phyloP scores from a whole-genome alignment of 2,888 invertebrate genomes.

The Linnaemya tessellans region DNA sequence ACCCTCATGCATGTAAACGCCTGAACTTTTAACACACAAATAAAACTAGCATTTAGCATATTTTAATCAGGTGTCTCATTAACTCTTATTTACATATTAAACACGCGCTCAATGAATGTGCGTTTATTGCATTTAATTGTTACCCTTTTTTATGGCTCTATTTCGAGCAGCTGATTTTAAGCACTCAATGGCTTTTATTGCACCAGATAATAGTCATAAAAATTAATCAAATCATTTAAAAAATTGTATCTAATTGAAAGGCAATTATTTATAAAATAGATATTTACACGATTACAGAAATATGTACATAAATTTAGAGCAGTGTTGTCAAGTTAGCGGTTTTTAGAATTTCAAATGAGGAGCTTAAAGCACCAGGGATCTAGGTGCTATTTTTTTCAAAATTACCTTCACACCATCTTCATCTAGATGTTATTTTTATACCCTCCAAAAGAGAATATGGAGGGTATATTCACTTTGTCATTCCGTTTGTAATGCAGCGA shows the following conservation, averaged over 20 bases:
- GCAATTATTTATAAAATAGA: slow-evolving; percentile 51
- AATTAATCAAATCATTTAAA: slow-evolving; percentile 34
- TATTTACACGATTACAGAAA: neutral
- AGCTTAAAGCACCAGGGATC: too few relatives aligned
- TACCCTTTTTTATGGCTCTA: slow-evolving; percentile 38
- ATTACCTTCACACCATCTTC: too few relatives aligned
- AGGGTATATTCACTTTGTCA: too few relatives aligned
- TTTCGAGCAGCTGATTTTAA: slow-evolving; percentile 19
- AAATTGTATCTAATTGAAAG: slow-evolving; percentile 47
- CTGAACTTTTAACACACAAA: neutral
- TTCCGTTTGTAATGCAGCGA: too few relatives aligned
- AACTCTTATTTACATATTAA: neutral
- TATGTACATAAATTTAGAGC: neutral
- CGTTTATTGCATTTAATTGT: slow-evolving; percentile 36
- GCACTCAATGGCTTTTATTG: neutral
- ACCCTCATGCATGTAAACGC: neutral
- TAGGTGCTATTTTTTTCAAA: too few relatives aligned
- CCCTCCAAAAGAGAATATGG: too few relatives aligned
- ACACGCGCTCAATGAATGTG: neutral
- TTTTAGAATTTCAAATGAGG: too few relatives aligned
- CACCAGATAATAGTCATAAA: slow-evolving; percentile 7
- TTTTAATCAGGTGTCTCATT: slow-evolving; percentile 39
- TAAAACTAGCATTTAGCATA: neutral
- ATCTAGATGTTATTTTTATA: too few relatives aligned
- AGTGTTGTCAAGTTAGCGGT: neutral